phyloP scores from a whole-genome alignment of 2,888 invertebrate species.

The Asteroscopus sphinx region DNA sequence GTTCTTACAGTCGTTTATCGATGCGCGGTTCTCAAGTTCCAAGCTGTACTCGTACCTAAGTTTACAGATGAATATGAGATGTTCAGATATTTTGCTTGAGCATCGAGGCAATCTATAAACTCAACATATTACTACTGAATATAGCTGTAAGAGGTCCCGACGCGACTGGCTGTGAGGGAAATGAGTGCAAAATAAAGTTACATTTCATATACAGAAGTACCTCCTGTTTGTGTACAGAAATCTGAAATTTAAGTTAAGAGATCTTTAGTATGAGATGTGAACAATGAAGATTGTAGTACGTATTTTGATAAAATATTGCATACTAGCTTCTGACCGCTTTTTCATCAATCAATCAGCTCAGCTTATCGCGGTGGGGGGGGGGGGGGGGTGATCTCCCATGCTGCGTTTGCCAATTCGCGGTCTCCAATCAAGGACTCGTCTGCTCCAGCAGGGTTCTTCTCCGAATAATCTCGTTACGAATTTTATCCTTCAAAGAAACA shows the following conservation, averaged over 20 bases:
- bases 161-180: constrained; percentile 18
- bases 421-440: no score
- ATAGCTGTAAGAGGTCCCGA: constrained; percentile 19
- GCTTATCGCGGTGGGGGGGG: no score
- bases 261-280: constrained; percentile 3
- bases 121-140: constrained; percentile 21
- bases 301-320: no score
- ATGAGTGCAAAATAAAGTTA: constrained; percentile 15
- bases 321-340: no score
- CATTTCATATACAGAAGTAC: constrained; percentile 1
- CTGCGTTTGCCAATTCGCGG: no score
- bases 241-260: constrained; percentile 1
- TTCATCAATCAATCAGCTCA: no score
- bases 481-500: no score
- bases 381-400: no score
- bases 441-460: no score
- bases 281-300: no score
- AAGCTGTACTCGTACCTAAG: constrained; percentile 9
- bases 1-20: constrained; percentile 9
- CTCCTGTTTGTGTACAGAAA: constrained; percentile 9
- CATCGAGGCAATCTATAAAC: constrained; percentile 21
- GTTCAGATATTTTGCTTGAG: constrained; percentile 4
- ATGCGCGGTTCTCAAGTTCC: not conserved
- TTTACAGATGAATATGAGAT: constrained; percentile 5
- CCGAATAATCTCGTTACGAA: no score